Evolutionary conservation across 2,113 vertebrate species (phyloP).

Genomic region (Macheiramphus alcinus): DNA sequence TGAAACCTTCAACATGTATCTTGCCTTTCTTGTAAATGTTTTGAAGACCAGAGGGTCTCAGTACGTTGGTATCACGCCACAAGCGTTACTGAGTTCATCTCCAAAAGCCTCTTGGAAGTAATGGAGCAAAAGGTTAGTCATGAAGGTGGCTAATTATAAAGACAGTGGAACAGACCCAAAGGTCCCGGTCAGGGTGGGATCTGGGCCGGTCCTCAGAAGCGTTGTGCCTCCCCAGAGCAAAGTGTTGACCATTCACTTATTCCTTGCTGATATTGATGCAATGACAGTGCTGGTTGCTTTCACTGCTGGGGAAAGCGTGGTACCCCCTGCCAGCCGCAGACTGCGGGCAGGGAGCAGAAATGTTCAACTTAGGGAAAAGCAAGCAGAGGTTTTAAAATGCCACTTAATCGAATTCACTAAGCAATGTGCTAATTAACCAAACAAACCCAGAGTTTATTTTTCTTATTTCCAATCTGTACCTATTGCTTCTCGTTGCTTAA

Average conservation of each 20-base stretch:
- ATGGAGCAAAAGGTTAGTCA: neutral
- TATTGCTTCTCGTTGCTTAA: neutral
- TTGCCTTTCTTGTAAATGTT: neutral
- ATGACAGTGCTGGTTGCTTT: neutral
- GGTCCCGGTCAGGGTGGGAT: neutral
- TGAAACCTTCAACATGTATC: neutral
- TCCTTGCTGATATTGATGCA: neutral
- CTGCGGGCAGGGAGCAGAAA: rapidly evolving
- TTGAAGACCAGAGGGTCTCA: neutral
- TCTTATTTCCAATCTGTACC: neutral
- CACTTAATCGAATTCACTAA: neutral
- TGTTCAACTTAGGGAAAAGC: neutral
- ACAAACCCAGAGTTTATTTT: neutral
- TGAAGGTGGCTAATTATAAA: too few species aligned
- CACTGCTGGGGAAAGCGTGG: neutral
- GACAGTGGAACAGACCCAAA: neutral
- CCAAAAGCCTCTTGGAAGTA: neutral
- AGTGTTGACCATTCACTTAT: rapidly evolving
- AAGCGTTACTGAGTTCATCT: neutral
- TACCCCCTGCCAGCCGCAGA: neutral
- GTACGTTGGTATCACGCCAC: neutral
- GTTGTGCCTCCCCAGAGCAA: neutral
- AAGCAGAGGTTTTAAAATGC: neutral
- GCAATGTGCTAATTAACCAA: neutral
- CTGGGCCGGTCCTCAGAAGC: neutral